These are phyloP conservation scores for Nicator chloris DNA, from an alignment of 2,113 vertebrate genomes.

Conservation along the genomic window DNA sequence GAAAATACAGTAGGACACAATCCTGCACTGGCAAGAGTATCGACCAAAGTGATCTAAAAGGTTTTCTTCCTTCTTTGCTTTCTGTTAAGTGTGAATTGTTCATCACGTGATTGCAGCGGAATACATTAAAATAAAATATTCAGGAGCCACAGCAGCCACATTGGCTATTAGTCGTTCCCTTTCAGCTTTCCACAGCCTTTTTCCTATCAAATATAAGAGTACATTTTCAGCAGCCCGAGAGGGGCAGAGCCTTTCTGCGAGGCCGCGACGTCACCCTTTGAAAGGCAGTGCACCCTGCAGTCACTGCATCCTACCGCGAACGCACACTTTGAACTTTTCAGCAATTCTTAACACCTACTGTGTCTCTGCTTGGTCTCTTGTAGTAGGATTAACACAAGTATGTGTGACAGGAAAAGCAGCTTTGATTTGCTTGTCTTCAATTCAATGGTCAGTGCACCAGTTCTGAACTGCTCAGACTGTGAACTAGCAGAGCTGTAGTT, in stretches of 20 bases:
- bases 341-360: slow-evolving; percentile 41
- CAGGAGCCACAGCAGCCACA: neutral
- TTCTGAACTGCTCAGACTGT: neutral
- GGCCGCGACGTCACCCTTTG: neutral
- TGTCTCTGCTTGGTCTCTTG: slow-evolving; percentile 56
- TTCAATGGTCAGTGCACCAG: neutral
- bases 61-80: neutral
- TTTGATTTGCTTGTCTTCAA: slow-evolving; percentile 56
- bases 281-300: slow-evolving; percentile 16
- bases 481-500: neutral
- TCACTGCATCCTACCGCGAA: neutral
- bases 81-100: neutral
- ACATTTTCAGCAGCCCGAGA: neutral
- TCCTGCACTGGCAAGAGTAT: neutral
- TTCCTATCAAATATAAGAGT: neutral
- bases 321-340: slow-evolving; percentile 43
- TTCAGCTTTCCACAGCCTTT: neutral
- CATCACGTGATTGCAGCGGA: neutral
- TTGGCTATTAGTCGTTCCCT: neutral
- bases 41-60: neutral
- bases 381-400: slow-evolving; percentile 64
- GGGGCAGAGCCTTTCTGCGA: neutral
- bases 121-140: neutral
- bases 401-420: slow-evolving; percentile 54
- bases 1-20: neutral